phyloP scores from a whole-genome alignment of 92 coral and sea anemone genomes.

The Galaxea fascicularis region DNA sequence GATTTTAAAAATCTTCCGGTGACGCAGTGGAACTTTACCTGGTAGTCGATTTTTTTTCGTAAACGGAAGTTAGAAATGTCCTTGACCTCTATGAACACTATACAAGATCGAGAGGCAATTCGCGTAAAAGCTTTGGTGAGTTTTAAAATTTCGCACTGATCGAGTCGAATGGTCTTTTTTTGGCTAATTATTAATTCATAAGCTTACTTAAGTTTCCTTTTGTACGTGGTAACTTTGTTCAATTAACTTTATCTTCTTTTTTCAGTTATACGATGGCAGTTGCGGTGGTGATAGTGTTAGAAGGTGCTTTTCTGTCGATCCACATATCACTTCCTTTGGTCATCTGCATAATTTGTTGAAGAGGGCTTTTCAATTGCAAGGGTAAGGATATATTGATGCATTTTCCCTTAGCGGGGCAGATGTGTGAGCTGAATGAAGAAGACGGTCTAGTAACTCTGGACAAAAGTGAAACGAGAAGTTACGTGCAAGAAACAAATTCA shows the following conservation, averaged over 20 bases:
- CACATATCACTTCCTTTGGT: slow-evolving; percentile 92
- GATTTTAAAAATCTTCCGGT: too few relatives aligned
- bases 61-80: slow-evolving; percentile 2
- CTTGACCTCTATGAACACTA: slow-evolving; percentile 28
- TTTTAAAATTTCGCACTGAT: background rate
- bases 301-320: slow-evolving; percentile 93
- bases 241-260: background rate
- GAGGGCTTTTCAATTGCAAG: slow-evolving; percentile 79
- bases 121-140: slow-evolving; percentile 94
- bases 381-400: background rate
- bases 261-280: slow-evolving; percentile 68
- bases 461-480: too few relatives aligned
- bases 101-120: slow-evolving; percentile 91
- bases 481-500: too few relatives aligned
- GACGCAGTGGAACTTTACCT: too few relatives aligned
- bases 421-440: too few relatives aligned
- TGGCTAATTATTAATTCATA: slow-evolving; percentile 15
- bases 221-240: background rate
- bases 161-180: slow-evolving; percentile 35
- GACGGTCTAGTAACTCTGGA: too few relatives aligned
- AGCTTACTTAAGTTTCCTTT: background rate
- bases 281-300: slow-evolving; percentile 30
- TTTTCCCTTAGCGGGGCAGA: too few relatives aligned
- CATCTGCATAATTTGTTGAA: slow-evolving; percentile 82
- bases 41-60: too few relatives aligned